Evolutionary conservation across 1,140 invertebrate genomes (phyloP), one percentile per base, ranked within the genome.

Genomic region (Nasonia vitripennis): DNA sequence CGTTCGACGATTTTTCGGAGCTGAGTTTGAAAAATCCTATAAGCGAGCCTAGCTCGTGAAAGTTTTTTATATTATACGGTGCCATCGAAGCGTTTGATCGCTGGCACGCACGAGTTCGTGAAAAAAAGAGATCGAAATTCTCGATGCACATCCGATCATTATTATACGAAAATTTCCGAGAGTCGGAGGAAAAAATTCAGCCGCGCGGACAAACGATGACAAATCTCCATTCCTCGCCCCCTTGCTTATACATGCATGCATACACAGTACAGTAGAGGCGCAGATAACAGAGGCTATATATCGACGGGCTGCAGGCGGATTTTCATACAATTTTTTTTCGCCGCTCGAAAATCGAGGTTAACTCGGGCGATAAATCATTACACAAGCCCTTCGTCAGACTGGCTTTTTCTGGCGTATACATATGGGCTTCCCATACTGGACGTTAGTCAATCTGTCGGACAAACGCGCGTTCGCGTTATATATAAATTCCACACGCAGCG

Each of bases 301-400:
- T 77, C 74, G 74, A 77, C 31, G 34, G 9, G 11, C 10, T 12
- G 23, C 41, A 55, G 5, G 1, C 7, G 7, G 3, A 68, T 83
- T 75, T 23, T 67, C 45, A 48, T 75, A 2, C 48, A 17, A 6
- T 5, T 17, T 34, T 10, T 68, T 27, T 34, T 2, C 27, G 27
- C 27, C 48, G 23, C 48, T 12, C 9, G 41, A 84, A 84, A 79
- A 79, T 31, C 62, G 67, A 9, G 45, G 20, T 73, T 84, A 78
- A 68, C 62, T 68, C 37, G 20, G 5, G 51, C 34, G 48, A 85
- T 85, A 85, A 85, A 85, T 85, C 84, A 85, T 85, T 62, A 68
- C 41, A 68, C 34, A 55, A 7, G 31, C 10, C 51, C 7, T 31
- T 55, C 71, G 5, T 20, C 31, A 23, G 5, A 48, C 70, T 12